Conservation (phyloP, 2,797 vertebrate species). For the Alca torda region DNA sequence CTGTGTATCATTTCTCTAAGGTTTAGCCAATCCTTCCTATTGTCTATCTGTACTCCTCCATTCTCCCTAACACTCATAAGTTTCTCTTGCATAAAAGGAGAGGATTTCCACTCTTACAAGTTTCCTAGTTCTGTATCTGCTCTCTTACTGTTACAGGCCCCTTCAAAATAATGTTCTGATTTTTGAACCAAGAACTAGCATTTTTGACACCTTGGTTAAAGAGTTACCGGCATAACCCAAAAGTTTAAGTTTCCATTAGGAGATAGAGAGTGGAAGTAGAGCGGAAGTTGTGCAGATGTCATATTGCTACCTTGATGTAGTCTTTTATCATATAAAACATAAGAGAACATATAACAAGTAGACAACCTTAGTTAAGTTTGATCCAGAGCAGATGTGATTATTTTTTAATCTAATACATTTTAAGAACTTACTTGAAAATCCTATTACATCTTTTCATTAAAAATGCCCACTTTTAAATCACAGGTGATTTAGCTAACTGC, state of each 20-base stretch:
- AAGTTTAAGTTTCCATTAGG: not conserved
- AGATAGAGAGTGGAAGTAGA: not conserved
- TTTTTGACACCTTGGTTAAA: not conserved
- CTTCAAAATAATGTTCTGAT: not conserved
- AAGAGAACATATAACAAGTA: not conserved
- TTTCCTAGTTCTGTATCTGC: not conserved
- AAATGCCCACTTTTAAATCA: not conserved
- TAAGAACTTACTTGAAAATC: not conserved
- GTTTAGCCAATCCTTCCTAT: not conserved
- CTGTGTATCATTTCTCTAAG: not conserved
- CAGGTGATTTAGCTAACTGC: not conserved
- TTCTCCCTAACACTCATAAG: not conserved
- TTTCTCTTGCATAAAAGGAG: not conserved
- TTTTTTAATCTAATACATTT: not conserved
- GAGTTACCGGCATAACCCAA: not conserved
- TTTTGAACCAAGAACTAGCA: not conserved
- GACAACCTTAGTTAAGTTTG: not conserved
- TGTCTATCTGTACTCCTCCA: not conserved
- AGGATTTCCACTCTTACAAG: not conserved
- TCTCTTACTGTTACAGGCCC: not conserved
- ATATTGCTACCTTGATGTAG: not conserved
- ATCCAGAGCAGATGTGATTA: not conserved
- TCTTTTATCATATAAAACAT: not conserved
- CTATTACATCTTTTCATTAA: not conserved
- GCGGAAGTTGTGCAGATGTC: not conserved